Evolutionary conservation across 2,888 invertebrate genomes (phyloP).

Genomic region (Actias luna): DNA sequence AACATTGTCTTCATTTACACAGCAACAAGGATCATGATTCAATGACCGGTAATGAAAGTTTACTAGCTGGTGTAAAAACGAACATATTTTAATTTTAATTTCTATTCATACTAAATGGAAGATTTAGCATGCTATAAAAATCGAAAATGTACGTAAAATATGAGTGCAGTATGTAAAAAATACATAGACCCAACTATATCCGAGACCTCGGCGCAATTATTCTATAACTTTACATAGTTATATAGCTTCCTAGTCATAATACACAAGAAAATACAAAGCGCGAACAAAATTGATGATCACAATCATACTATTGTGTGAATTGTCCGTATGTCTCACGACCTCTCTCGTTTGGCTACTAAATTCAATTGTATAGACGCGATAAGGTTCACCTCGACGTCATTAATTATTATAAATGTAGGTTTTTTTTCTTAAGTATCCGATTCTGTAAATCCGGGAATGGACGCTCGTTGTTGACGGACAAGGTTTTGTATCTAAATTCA

Average conservation of each 20-base stretch:
- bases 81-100: background rate
- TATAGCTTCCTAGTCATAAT: slow-evolving; percentile 41
- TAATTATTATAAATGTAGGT: slow-evolving; percentile 47
- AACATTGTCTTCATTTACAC: no score
- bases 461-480: slow-evolving; percentile 10
- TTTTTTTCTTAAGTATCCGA: slow-evolving; percentile 33
- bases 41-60: background rate
- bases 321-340: slow-evolving; percentile 65
- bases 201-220: slow-evolving; percentile 17
- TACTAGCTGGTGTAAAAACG: background rate
- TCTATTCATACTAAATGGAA: background rate
- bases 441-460: slow-evolving; percentile 17
- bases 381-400: slow-evolving; percentile 44
- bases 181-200: background rate
- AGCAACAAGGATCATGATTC: no score
- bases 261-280: slow-evolving; percentile 50
- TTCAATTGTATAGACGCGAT: slow-evolving; percentile 53
- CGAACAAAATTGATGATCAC: slow-evolving; percentile 67
- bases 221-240: slow-evolving; percentile 12
- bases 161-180: no score
- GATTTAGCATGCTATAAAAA: background rate
- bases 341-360: slow-evolving; percentile 51
- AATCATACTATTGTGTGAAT: slow-evolving; percentile 52
- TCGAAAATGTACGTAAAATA: no score
- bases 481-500: slow-evolving; percentile 14